phyloP scores from a whole-genome alignment of 2,888 invertebrate genomes.

The Aricia artaxerxes region DNA sequence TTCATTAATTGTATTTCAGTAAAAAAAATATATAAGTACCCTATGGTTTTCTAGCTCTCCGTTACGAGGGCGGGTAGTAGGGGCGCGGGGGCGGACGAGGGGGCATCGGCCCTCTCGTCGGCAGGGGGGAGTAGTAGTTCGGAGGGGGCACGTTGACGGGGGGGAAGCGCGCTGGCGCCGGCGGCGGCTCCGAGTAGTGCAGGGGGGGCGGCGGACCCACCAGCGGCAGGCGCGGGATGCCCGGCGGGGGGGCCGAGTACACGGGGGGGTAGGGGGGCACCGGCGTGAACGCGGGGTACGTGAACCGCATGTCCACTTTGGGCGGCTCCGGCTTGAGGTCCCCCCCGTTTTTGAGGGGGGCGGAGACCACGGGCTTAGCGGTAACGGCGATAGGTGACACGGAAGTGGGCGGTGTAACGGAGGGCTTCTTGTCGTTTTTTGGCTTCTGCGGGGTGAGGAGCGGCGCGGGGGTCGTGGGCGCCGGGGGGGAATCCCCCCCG shows the following conservation, averaged over 20 bases:
- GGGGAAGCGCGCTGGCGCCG: conserved; percentile 57
- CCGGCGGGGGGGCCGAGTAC: conserved; percentile 66
- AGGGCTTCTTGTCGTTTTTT: conserved; percentile 79
- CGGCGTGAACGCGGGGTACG: conserved; percentile 58
- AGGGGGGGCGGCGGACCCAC: conserved; percentile 49
- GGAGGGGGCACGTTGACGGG: conserved; percentile 69
- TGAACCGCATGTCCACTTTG: conserved; percentile 60
- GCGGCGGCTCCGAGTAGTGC: conserved; percentile 71
- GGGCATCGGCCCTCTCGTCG: conserved; percentile 57
- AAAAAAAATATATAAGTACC: conserved; percentile 63
- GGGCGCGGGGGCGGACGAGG: conserved; percentile 64
- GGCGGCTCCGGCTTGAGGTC: conserved; percentile 61
- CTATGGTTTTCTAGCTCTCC: conserved; percentile 43
- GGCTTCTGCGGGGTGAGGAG: conserved; percentile 67
- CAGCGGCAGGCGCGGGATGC: conserved; percentile 56
- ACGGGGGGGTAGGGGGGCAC: conserved; percentile 70
- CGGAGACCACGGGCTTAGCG: conserved; percentile 45
- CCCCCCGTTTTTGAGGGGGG: conserved; percentile 70
- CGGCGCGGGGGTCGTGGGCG: conserved; percentile 72
- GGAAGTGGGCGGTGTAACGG: conserved; percentile 75
- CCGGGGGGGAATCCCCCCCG: conserved; percentile 85
- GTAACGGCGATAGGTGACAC: conserved; percentile 67
- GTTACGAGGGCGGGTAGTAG: conserved; percentile 72
- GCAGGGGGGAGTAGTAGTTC: conserved; percentile 60
- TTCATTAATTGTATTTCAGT: conserved; percentile 62